phyloP scores from a whole-genome alignment of 2,113 vertebrate genomes.

The Tachysurus fulvidraco region DNA sequence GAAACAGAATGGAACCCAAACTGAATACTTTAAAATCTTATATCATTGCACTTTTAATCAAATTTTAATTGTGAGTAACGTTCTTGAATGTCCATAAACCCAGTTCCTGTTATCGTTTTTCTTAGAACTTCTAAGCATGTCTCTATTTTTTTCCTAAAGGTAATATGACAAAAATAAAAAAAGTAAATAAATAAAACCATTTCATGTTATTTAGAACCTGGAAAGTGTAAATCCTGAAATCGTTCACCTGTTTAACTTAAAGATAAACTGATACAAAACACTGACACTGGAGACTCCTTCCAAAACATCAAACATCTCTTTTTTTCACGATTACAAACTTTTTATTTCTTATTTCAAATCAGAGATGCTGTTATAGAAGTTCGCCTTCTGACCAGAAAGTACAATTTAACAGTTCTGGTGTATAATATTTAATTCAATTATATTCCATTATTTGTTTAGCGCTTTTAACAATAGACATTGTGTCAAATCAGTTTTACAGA shows the following conservation, averaged over 20 bases:
- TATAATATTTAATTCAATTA: too few relatives aligned
- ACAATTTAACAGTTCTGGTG: neutral
- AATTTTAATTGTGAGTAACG: neutral
- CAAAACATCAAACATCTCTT: neutral
- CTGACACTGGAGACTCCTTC: neutral
- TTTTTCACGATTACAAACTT: neutral
- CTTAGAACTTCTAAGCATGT: neutral
- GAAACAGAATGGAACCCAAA: neutral
- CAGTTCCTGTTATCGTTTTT: neutral
- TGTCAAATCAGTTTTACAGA: too few relatives aligned
- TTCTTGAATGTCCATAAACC: neutral
- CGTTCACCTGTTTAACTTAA: neutral
- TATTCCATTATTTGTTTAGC: too few relatives aligned
- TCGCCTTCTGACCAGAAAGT: neutral
- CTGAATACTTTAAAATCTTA: neutral
- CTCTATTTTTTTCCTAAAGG: neutral
- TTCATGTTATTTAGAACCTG: neutral
- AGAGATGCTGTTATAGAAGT: neutral
- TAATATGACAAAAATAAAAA: neutral
- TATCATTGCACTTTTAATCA: neutral
- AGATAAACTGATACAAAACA: neutral
- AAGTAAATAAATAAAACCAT: neutral
- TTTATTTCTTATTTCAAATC: neutral
- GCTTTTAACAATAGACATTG: too few relatives aligned
- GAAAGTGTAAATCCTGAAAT: neutral